Evolutionary conservation across 1,140 invertebrate species (phyloP), one percentile per base, ranked within the genome.

Genomic region (Vanessa atalanta): DNA sequence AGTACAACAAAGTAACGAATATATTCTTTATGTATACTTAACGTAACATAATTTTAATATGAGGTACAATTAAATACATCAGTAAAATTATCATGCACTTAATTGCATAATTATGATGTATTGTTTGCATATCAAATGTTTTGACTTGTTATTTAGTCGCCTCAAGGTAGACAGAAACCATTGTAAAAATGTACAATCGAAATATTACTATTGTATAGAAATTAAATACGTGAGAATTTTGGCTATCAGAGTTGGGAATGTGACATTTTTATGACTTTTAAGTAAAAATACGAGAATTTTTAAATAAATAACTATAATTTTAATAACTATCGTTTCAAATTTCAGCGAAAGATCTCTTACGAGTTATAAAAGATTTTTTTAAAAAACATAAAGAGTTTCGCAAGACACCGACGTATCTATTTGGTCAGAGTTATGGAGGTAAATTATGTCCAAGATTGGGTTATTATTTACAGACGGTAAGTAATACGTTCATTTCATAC

Each of bases 371-470:
- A 72, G 79, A 79, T 6, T 95, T 96, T 79, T 93, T 95, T 60
- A 89, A 90, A 47, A 92, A 87, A 67, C 81, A 93, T 57, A 91
- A 93, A 67, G 92, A 94, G 63, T 95, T 95, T 85, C 89, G 94
- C 81, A 92, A 89, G 73, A 93, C 94, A 51, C 95, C 95, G 0
- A 93, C 96, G 43, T 96, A 95, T 81, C 93, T 96, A 51, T 95
- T 96, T 83, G 94, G 94, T 9, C 95, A 96, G 86, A 95, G 95
- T 31, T 96, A 96, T 84, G 95, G 95, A 65, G 95, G 95, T 5
- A 96, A 96, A 90, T 95, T 96, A 93, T 94, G 94, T 72, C 94
- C 94, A 31, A 94, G 95, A 79, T 94, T 96, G 81, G 94, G 89
- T 79, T 91, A 91, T 76, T 92, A 92, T 82, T 83, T 94, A 61